Evolutionary conservation across 2,113 vertebrate species (phyloP), one percentile per base, ranked within the genome.

Genomic region (Protomyctophum bolini): DNA sequence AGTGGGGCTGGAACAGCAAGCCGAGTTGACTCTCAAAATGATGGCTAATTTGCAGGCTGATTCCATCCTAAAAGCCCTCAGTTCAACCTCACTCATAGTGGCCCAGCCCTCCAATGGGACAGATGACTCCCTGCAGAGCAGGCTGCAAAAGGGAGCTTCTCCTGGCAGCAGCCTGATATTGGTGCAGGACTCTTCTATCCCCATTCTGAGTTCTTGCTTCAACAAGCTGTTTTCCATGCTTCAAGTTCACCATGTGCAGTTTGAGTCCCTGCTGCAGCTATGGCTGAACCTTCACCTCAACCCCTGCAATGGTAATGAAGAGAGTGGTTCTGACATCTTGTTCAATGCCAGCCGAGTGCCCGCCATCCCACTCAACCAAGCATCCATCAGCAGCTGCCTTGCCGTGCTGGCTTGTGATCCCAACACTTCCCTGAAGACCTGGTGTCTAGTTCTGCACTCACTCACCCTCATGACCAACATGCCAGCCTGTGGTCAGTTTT

Each of bases 401-500:
- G 96, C 96, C 0, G 96, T 98, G 78, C 89, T 99, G 89, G 95
- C 98, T 0, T 99, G 98, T 97, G 96, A 98, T 90, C 97, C 97
- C 67, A 99, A 97, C 84, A 97, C 97, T 52, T 95, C 97, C 65
- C 92, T 99, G 14, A 94, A 96, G 83, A 98, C 96, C 0, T 99
- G 98, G 98, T 99, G 98, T 87, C 94, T 99, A 91, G 97, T 98
- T 81, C 95, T 99, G 87, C 98, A 98, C 89, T 98, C 96, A 80
- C 94, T 99, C 76, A 97, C 98, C 0, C 95, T 99, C 62, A 99
- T 99, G 98, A 99, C 97, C 73, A 99, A 99, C 90, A 99, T 99
- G 97, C 94, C 96, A 47, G 85, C 94, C 83, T 94, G 92, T 60
- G 82, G 97, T 99, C 91, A 97, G 97, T 95, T 71, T 33, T 66